phyloP scores from a whole-genome alignment of 2,113 vertebrate species.

The Myrmophylax atrothorax region DNA sequence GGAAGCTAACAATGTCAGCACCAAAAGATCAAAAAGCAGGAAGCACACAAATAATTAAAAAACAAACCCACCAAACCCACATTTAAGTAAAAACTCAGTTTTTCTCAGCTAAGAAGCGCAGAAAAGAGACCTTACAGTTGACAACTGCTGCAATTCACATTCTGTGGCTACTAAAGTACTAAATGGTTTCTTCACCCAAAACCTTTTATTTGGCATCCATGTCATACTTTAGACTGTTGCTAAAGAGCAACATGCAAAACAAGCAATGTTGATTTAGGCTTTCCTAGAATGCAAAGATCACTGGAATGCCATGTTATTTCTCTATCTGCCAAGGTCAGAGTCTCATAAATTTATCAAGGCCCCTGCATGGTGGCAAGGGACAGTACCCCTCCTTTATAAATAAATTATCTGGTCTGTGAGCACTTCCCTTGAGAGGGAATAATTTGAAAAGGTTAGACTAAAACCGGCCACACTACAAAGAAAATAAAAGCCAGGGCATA shows the following conservation, averaged over 20 bases:
- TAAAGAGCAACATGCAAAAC: constrained; percentile 10
- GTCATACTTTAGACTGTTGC: neutral
- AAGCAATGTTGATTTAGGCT: constrained; percentile 27
- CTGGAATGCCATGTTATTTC: constrained; percentile 31
- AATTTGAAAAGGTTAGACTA: neutral
- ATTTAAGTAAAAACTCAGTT: neutral
- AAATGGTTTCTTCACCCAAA: neutral
- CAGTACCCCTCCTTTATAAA: neutral
- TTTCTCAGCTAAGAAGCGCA: neutral
- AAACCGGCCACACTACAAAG: neutral
- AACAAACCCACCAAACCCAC: neutral
- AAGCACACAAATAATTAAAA: neutral
- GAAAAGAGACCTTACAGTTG: neutral
- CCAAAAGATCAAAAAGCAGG: neutral
- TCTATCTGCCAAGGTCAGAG: constrained; percentile 45
- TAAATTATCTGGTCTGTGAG: neutral
- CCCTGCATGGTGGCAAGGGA: neutral
- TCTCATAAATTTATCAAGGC: constrained; percentile 44
- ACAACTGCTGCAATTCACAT: neutral
- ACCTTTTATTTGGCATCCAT: neutral
- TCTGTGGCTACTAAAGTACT: neutral
- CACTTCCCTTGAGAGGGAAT: neutral
- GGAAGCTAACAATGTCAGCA: neutral
- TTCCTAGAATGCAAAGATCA: constrained; percentile 66
- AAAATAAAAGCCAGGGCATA: neutral